Conservation (phyloP, 2,888 invertebrate genomes). For the Oxyteleia sp. region DNA sequence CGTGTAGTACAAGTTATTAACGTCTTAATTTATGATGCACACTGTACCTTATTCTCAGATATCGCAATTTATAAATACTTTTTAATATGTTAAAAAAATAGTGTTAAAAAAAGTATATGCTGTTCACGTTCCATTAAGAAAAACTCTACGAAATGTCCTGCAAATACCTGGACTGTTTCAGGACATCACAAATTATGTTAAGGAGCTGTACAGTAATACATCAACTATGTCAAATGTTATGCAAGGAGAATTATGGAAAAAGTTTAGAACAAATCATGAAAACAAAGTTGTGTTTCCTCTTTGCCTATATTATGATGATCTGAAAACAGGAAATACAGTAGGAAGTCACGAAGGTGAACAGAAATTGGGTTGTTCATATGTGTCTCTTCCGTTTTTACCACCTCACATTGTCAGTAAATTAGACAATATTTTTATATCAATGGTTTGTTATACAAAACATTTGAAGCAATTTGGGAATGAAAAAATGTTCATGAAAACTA, state of each 20-base stretch:
- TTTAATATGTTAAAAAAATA: too few relatives aligned
- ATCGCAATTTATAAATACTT: too few relatives aligned
- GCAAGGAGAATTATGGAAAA: conserved; percentile 29
- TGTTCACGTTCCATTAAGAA: conserved; percentile 36
- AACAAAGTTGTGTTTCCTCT: conserved; percentile 12
- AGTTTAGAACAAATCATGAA: neutral
- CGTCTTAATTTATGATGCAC: too few relatives aligned
- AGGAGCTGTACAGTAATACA: conserved; percentile 18
- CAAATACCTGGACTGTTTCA: conserved; percentile 32
- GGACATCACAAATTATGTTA: conserved; percentile 3
- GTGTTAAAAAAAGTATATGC: conserved; percentile 35
- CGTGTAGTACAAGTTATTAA: too few relatives aligned
- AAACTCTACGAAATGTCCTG: conserved; percentile 30
- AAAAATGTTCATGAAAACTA: conserved; percentile 47
- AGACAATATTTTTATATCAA: neutral
- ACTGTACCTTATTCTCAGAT: too few relatives aligned
- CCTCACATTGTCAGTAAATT: conserved; percentile 7
- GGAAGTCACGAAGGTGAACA: neutral
- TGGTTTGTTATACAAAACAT: neutral
- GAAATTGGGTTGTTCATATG: neutral
- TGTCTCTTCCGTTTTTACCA: neutral
- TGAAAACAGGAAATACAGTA: neutral
- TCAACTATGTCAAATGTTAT: conserved; percentile 11
- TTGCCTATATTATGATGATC: neutral
- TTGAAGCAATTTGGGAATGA: conserved; percentile 7